Evolutionary conservation across 2,113 vertebrate species (phyloP).

Genomic region (Microtus oregoni): DNA sequence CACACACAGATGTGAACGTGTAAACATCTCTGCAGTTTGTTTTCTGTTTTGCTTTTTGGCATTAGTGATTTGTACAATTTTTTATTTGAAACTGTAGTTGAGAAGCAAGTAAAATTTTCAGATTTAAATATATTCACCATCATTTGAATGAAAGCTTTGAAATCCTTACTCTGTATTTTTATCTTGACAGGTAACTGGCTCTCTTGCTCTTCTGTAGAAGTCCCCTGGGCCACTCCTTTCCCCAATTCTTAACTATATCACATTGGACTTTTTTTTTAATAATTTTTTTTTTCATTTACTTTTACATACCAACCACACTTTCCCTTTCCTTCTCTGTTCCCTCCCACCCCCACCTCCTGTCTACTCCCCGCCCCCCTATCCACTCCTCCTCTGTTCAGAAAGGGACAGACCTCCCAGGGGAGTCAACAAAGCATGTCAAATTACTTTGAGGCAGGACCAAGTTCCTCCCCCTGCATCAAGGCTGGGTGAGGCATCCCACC

Average conservation of each 20-base stretch:
- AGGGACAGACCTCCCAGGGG: too few relatives aligned
- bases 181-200: neutral
- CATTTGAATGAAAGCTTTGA: constrained; percentile 34
- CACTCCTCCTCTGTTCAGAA: too few relatives aligned
- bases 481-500: too few relatives aligned
- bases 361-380: too few relatives aligned
- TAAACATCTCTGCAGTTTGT: neutral
- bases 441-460: too few relatives aligned
- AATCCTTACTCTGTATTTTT: neutral
- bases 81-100: neutral
- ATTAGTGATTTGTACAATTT: neutral
- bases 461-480: too few relatives aligned
- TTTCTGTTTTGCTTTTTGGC: neutral
- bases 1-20: neutral
- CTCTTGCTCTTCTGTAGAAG: neutral
- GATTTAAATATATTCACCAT: neutral
- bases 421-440: too few relatives aligned
- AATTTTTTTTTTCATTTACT: too few relatives aligned
- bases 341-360: too few relatives aligned
- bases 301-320: too few relatives aligned
- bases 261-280: neutral
- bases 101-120: constrained; percentile 1
- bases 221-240: neutral
- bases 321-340: too few relatives aligned
- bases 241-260: neutral